These are phyloP conservation scores for Sebastes iracundus DNA, from an alignment of 2,797 vertebrate genomes.

Conservation along the genomic window DNA sequence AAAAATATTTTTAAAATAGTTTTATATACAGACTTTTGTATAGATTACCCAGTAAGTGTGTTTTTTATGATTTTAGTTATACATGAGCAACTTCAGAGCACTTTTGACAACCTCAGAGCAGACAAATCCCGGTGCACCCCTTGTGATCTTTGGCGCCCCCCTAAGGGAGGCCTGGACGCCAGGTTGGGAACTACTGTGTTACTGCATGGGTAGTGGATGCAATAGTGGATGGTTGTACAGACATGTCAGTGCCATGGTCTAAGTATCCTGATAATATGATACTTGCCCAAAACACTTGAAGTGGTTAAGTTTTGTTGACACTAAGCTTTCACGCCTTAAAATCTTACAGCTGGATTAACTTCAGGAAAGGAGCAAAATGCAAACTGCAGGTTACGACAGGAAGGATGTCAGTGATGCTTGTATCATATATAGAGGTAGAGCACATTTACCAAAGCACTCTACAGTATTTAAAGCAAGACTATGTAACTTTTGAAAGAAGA, in stretches of 20 bases:
- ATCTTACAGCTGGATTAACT: background rate
- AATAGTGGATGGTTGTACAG: background rate
- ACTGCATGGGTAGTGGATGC: background rate
- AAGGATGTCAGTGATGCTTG: background rate
- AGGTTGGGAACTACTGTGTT: background rate
- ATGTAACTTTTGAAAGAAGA: background rate
- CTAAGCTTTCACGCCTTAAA: background rate
- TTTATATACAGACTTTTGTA: no score
- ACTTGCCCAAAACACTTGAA: background rate
- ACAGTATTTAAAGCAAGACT: background rate
- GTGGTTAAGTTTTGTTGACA: background rate
- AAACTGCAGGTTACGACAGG: background rate
- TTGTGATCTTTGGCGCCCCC: no score
- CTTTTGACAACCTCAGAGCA: no score
- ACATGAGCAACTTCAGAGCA: no score
- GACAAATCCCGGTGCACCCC: no score
- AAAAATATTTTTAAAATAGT: no score
- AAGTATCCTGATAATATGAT: background rate
- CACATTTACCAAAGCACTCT: background rate
- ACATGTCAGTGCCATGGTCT: background rate
- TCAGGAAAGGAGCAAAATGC: background rate
- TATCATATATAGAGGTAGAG: background rate
- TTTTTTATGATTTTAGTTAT: no score
- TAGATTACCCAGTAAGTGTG: no score
- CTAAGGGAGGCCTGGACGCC: no score